Conservation (phyloP, 2,888 invertebrate species). For the Drosophila lacicola region DNA sequence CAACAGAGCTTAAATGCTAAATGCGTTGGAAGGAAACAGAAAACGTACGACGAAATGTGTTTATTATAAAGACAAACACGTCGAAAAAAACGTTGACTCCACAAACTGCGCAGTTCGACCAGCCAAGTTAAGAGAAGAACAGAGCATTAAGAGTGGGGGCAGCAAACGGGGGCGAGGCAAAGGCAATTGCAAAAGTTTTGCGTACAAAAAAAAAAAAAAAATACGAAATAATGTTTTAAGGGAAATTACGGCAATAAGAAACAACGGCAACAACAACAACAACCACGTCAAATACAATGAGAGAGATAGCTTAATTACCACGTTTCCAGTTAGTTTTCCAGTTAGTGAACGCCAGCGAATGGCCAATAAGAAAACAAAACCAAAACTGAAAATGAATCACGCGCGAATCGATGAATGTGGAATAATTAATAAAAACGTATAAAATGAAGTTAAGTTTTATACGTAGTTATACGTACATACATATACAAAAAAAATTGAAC, state of each 20-base stretch:
- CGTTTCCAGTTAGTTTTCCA: slow-evolving; percentile 39
- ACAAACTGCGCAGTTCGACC: slow-evolving; percentile 64
- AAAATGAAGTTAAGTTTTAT: slow-evolving; percentile 8
- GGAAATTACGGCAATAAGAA: slow-evolving; percentile 35
- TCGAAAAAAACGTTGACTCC: slow-evolving; percentile 59
- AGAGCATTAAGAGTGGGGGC: background rate
- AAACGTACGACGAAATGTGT: slow-evolving; percentile 67
- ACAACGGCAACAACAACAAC: background rate
- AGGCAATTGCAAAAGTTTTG: slow-evolving; percentile 47
- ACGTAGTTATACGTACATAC: background rate
- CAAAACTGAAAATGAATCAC: slow-evolving; percentile 36
- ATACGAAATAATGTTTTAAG: slow-evolving; percentile 32
- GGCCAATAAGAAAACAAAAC: slow-evolving; percentile 13
- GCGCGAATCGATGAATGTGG: slow-evolving; percentile 35
- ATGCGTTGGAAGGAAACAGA: slow-evolving; percentile 49
- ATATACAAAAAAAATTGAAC: slow-evolving; percentile 2
- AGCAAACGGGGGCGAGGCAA: slow-evolving; percentile 2
- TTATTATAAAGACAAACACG: slow-evolving; percentile 74
- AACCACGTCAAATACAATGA: background rate
- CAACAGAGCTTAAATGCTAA: slow-evolving; percentile 25
- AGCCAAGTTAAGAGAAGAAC: slow-evolving; percentile 15
- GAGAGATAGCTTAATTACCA: slow-evolving; percentile 46
- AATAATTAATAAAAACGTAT: slow-evolving; percentile 10
- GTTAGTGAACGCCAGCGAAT: slow-evolving; percentile 21
- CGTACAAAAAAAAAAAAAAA: slow-evolving; percentile 12